phyloP scores from a whole-genome alignment of 53 echinoderm and acorn worm genomes.

The Temnopleurus reevesii region DNA sequence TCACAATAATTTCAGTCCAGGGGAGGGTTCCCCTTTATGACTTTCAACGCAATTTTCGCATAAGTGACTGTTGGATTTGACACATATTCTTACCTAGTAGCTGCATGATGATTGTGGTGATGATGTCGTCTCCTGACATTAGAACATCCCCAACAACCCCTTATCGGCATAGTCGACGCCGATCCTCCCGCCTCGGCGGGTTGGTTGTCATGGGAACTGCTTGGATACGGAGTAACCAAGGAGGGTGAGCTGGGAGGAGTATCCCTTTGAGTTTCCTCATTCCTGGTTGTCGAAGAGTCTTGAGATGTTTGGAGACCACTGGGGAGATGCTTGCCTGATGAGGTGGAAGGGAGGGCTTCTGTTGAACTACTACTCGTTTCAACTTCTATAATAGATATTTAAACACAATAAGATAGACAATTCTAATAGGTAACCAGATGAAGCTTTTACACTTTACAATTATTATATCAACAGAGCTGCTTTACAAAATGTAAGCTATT shows the following conservation, averaged over 20 bases:
- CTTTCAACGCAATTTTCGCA: too few relatives aligned
- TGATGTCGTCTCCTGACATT: background rate
- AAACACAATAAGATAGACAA: background rate
- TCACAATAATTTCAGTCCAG: too few relatives aligned
- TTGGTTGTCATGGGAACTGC: slow-evolving; percentile 30
- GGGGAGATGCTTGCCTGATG: slow-evolving; percentile 25
- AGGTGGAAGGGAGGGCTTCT: slow-evolving; percentile 3
- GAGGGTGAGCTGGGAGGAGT: background rate
- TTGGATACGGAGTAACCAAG: background rate
- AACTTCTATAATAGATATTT: slow-evolving; percentile 22
- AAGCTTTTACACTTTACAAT: too few relatives aligned
- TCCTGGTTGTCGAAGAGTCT: background rate
- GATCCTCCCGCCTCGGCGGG: background rate
- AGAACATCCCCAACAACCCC: slow-evolving; percentile 9
- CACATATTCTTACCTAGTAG: background rate
- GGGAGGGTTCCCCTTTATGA: too few relatives aligned
- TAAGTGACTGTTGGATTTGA: too few relatives aligned
- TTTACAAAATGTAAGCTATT: too few relatives aligned
- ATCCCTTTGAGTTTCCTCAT: background rate
- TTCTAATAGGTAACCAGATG: background rate
- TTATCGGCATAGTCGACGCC: background rate
- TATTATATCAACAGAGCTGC: too few relatives aligned
- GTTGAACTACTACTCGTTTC: slow-evolving; percentile 47
- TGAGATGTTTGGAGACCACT: background rate
- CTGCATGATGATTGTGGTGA: slow-evolving; percentile 19